These are phyloP conservation scores for Atherinosoma microstoma DNA, from an alignment of 2,797 vertebrate species.

Conservation along the genomic window DNA sequence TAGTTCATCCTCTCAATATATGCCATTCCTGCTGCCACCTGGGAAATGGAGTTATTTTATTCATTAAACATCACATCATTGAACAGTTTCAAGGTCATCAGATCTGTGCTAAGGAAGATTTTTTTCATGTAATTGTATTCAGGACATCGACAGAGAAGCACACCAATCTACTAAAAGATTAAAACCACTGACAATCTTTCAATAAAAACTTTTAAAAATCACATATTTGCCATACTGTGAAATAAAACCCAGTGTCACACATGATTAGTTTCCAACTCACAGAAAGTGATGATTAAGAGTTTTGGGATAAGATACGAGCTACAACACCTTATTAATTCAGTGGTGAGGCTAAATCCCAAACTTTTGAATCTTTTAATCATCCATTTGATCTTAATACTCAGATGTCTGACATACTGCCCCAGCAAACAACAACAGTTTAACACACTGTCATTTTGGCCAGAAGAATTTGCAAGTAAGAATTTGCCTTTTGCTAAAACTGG, in stretches of 20 bases:
- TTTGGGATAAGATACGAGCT: background rate
- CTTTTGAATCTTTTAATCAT: background rate
- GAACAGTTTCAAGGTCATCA: constrained; percentile 30
- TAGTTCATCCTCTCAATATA: constrained; percentile 99
- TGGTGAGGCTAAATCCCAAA: background rate
- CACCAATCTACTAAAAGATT: background rate
- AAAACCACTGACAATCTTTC: background rate
- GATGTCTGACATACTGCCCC: background rate
- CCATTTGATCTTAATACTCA: background rate
- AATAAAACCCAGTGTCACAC: background rate
- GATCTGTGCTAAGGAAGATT: constrained; percentile 15
- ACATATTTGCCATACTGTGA: too few species aligned
- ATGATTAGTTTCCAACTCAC: background rate
- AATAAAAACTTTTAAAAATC: too few species aligned
- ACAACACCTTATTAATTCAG: background rate
- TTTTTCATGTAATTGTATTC: background rate
- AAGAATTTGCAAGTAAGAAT: background rate
- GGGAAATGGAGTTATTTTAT: constrained; percentile 37
- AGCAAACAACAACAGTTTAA: constrained; percentile 3
- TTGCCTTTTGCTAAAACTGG: background rate
- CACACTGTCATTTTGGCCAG: too few species aligned
- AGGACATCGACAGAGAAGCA: background rate
- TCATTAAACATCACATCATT: constrained; percentile 24
- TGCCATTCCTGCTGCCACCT: constrained; percentile 99
- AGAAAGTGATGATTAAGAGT: background rate